Evolutionary conservation across 35 echinoderm and acorn worm species (phyloP).

Genomic region (Patiria miniata): DNA sequence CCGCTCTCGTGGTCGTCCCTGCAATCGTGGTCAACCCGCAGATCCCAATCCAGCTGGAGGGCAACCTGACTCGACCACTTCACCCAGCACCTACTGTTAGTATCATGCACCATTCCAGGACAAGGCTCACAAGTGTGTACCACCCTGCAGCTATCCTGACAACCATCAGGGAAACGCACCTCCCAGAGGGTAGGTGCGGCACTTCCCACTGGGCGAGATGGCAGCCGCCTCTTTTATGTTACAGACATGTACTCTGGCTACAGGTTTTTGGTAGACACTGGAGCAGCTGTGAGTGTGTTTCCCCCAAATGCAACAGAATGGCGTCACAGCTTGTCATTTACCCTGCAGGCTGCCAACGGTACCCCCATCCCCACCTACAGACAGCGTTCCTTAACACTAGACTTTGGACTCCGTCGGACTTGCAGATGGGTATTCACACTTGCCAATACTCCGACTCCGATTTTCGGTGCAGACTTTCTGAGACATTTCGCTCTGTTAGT

Average conservation of each 20-base stretch:
- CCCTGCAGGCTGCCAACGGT: background rate
- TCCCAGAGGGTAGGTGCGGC: slow-evolving; percentile 23
- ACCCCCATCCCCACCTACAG: slow-evolving; percentile 1
- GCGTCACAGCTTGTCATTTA: background rate
- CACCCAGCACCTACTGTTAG: too few species aligned
- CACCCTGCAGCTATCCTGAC: too few species aligned
- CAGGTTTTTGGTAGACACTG: slow-evolving; percentile 24
- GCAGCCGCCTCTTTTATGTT: slow-evolving; percentile 19
- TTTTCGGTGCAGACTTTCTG: slow-evolving; percentile 10
- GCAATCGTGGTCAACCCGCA: background rate
- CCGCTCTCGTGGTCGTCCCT: background rate
- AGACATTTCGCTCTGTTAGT: background rate
- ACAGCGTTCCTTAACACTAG: background rate
- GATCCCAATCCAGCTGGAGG: too few species aligned
- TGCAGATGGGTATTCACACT: slow-evolving; percentile 14
- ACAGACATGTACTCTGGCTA: background rate
- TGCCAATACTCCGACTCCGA: background rate
- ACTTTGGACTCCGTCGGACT: background rate
- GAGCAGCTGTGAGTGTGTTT: slow-evolving; percentile 19
- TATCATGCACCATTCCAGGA: too few species aligned
- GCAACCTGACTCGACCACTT: too few species aligned
- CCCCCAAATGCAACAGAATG: background rate
- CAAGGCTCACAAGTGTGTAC: too few species aligned
- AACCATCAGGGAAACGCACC: background rate
- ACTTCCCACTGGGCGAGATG: background rate